Evolutionary conservation across 2,888 invertebrate species (phyloP).

Genomic region (Apodemia zela): DNA sequence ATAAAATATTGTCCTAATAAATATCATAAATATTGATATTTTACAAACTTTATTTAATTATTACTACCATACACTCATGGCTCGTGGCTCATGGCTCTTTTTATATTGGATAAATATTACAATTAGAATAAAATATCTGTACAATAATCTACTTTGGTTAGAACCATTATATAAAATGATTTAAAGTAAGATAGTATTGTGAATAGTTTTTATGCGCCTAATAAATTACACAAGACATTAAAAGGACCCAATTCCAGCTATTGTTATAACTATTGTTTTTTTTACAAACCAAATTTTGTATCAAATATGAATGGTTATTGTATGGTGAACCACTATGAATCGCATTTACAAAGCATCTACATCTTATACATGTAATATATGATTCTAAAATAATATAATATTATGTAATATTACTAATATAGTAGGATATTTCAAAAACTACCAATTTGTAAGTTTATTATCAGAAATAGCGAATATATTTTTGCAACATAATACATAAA

Average conservation of each 20-base stretch:
- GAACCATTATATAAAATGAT: constrained; percentile 17
- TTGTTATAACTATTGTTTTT: constrained; percentile 6
- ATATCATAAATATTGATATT: constrained; percentile 18
- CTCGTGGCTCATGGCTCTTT: constrained; percentile 46
- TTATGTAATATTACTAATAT: background rate
- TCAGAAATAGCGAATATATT: constrained; percentile 10
- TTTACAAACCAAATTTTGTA: constrained; percentile 17
- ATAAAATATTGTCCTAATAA: constrained; percentile 18
- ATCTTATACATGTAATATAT: background rate
- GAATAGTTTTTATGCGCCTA: constrained; percentile 19
- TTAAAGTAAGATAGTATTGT: constrained; percentile 13
- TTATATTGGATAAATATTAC: constrained; percentile 28
- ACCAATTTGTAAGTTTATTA: constrained; percentile 9
- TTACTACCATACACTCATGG: constrained; percentile 71
- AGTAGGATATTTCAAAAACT: background rate
- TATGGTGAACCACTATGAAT: background rate
- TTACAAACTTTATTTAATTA: constrained; percentile 40
- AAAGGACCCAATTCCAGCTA: constrained; percentile 69
- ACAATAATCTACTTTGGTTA: constrained; percentile 19
- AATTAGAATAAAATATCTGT: constrained; percentile 22
- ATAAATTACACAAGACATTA: constrained; percentile 26
- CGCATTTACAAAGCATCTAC: constrained; percentile 10
- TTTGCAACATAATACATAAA: background rate
- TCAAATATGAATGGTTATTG: constrained; percentile 53
- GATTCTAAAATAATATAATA: too few relatives aligned